These are phyloP conservation scores for Agrilus mali DNA, from an alignment of 2,888 invertebrate genomes.

Conservation along the genomic window DNA sequence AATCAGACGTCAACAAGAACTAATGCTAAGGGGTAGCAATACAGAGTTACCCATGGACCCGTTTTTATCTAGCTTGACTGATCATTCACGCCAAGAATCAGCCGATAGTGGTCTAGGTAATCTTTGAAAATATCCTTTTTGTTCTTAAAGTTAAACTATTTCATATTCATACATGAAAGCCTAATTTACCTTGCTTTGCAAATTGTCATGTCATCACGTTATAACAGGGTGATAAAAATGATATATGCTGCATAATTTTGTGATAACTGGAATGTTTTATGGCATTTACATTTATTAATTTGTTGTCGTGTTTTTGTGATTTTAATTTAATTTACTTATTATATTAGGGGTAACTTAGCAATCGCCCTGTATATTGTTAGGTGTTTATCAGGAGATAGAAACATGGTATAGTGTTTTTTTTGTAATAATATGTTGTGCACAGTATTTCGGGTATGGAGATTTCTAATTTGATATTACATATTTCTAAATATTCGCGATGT, in stretches of 20 bases:
- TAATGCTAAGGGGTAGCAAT: slow-evolving; percentile 54
- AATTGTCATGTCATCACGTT: no score
- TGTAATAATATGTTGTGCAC: neutral
- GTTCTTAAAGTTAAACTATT: neutral
- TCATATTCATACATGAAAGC: neutral
- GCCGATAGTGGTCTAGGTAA: slow-evolving; percentile 84
- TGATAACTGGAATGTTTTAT: neutral
- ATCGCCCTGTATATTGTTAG: neutral
- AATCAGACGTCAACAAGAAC: slow-evolving; percentile 72
- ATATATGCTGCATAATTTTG: neutral
- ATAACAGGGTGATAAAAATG: no score
- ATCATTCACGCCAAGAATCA: slow-evolving; percentile 89
- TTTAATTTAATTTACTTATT: no score
- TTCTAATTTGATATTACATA: no score
- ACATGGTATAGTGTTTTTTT: neutral
- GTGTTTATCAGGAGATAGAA: neutral
- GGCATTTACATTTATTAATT: neutral
- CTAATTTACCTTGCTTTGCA: no score
- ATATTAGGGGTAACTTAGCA: neutral
- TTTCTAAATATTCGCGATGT: no score
- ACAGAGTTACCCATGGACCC: slow-evolving; percentile 63
- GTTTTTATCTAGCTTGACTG: slow-evolving; percentile 66
- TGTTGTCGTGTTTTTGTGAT: neutral
- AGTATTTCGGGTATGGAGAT: no score
- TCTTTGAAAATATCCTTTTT: slow-evolving; percentile 7